A percentile compares a stretch with the other conserved stretches of the same genome.
phyloP scores from a whole-genome alignment of 2,113 vertebrate genomes.

The Pseudonaja textilis region DNA sequence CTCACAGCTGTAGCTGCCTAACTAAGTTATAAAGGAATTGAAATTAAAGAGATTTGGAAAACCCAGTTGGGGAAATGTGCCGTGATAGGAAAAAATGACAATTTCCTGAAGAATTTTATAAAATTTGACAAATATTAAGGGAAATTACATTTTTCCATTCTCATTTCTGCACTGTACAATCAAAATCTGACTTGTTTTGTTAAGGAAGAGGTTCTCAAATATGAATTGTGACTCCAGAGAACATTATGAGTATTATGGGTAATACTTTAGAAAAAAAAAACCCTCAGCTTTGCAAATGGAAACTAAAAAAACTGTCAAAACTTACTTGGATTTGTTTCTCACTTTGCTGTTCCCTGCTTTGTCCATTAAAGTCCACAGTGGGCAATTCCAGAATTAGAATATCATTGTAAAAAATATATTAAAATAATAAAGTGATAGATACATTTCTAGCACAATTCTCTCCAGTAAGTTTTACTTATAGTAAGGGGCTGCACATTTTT shows the following conservation, averaged over 20 bases:
- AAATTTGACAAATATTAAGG: background rate
- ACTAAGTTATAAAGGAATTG: background rate
- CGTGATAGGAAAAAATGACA: background rate
- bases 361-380: background rate
- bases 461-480: background rate
- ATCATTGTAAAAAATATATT: background rate
- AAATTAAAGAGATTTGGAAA: background rate
- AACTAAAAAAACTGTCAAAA: background rate
- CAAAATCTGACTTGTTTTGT: background rate
- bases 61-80: background rate
- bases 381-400: background rate
- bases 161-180: slow-evolving; percentile 1
- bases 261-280: background rate
- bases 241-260: background rate
- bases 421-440: background rate
- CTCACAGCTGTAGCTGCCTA: background rate
- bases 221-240: background rate
- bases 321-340: background rate
- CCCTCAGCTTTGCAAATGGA: background rate
- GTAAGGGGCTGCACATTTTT: background rate
- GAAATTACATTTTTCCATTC: slow-evolving; percentile 8
- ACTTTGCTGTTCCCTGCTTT: background rate
- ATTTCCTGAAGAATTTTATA: background rate
- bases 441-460: background rate
- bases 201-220: background rate